Percentiles rank a stretch among this genome's conserved stretches.
phyloP scores from a whole-genome alignment of 2,113 vertebrate species.

The Eulemur macaco region DNA sequence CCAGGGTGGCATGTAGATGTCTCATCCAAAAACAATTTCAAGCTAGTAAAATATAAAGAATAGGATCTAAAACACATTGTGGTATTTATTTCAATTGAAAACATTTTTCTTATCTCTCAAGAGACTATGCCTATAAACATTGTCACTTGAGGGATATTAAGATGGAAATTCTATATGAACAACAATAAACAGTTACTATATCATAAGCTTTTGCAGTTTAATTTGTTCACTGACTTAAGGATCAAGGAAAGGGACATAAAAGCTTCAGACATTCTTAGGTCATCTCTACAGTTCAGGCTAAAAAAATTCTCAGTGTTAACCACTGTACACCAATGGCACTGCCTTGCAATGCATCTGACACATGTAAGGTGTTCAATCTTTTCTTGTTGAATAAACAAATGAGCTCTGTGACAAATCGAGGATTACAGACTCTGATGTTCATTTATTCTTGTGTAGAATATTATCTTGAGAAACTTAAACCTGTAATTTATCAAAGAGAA shows the following conservation, averaged over 20 bases:
- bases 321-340: neutral
- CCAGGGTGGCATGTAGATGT: neutral
- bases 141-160: neutral
- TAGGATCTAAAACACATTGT: neutral
- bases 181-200: neutral
- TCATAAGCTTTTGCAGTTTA: neutral
- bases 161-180: neutral
- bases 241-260: neutral
- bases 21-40: neutral
- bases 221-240: neutral
- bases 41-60: neutral
- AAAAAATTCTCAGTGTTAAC: neutral
- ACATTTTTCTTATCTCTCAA: neutral
- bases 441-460: neutral
- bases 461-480: neutral
- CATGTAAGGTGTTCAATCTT: neutral
- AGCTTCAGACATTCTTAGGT: neutral
- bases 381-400: neutral
- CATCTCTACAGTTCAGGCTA: neutral
- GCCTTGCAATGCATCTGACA: neutral
- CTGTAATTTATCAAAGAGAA: constrained; percentile 9
- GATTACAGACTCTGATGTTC: neutral
- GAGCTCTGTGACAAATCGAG: neutral
- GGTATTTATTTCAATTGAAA: neutral
- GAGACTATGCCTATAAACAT: neutral